Base-by-base conservation (phyloP, 2,797 vertebrate species). In the Myiothlypis chrysogaster region DNA sequence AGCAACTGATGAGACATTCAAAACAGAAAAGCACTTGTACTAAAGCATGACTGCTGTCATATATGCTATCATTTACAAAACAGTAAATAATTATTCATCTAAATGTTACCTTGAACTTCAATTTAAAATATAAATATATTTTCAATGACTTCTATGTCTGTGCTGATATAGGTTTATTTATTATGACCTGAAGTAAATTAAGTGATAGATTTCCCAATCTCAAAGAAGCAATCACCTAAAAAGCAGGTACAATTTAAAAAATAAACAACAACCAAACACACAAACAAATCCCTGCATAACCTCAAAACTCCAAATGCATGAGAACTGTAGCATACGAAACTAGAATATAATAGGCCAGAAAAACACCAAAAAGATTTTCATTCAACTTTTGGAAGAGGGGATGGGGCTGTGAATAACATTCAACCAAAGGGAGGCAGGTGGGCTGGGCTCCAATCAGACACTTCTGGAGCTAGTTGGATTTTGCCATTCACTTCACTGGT, bases 51-150 rank as follows among this genome's bases (percentile, higher is more conserved):
- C 83, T 93, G 89, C 96, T 96, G 89, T 97, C 94, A 95, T 94
- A 89, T 68, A 96, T 55, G 93, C 96, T 94, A 97, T 88, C 85
- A 89, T 97, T 97, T 98, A 97, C 94, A 97, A 97, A 98, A 97
- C 77, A 95, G 89, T 97, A 97, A 98, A 98, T 98, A 98, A 98
- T 97, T 98, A 97, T 94, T 98, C 93, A 97, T 95, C 96, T 95
- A 96, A 97, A 97, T 90, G 88, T 96, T 98, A 94, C 95, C 93
- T 96, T 97, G 95, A 97, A 97, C 96, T 97, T 97, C 97, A 96
- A 96, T 96, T 98, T 93, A 77, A 95, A 80, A 96, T 87, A 94
- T 46, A 95, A 88, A 89, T 87, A 81, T 78, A 95, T 97, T 95
- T 91, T 71, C 76, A 85, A 72, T 78, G 70, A 80, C 92, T 97